Evolutionary conservation across 2,888 invertebrate species (phyloP), one percentile per base, ranked within the genome.

Genomic region (Lasioglossum malachurum): DNA sequence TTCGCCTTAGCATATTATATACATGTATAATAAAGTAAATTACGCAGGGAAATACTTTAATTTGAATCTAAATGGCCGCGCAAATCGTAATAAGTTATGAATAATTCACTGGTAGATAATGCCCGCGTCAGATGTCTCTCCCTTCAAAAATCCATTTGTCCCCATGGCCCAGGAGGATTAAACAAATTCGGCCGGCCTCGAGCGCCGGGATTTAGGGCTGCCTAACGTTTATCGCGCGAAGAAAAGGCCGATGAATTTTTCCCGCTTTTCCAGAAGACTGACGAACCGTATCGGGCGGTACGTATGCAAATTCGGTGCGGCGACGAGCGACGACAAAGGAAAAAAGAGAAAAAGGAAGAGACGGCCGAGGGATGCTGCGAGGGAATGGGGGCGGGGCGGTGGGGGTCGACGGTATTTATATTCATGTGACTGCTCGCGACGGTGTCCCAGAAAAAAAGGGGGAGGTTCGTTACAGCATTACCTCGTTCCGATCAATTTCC

Each of bases 401-500:
- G 16, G 46, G 16, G 82, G 75, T 86, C 77, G 73, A 83, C 67
- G 87, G 75, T 87, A 87, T 87, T 86, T 87, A 87, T 86, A 86
- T 87, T 87, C 87, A 86, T 87, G 87, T 73, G 80, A 83, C 72
- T 86, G 86, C 86, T 87, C 80, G 84, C 81, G 80, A 87, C 78
- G 83, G 67, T 80, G 80, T 80, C 38, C 60, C 74, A 83, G 86
- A 77, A 81, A 84, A 82, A 49, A n/a, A 80, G 78, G 67, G 75
- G 78, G 74, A 46, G 81, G 81, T 85, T 87, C 89, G 87, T 89
- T 87, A 87, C 86, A 88, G 85, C 91, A 92, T 91, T 90, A 92
- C 88, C 82, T 79, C 87, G 89, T 89, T 88, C 83, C 89, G 91
- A 91, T 92, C 89, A 92, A 91, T 91, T 92, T 90, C 87, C 89